These are phyloP conservation scores for Hyperoplus lanceolatus DNA, from an alignment of 2,797 vertebrate genomes.

Conservation along the genomic window DNA sequence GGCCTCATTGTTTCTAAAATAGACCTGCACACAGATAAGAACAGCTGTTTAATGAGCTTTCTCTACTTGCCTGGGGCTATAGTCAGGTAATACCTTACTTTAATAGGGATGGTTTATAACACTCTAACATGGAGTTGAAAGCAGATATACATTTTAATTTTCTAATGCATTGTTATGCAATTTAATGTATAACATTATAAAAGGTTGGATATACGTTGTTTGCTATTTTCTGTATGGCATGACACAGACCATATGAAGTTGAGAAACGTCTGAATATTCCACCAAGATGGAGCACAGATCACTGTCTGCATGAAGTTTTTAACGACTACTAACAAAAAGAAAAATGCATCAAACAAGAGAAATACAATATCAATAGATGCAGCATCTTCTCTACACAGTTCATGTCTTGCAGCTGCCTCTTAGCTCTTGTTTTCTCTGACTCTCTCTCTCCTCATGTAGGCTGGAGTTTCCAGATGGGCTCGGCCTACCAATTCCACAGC, in stretches of 20 bases:
- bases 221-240: not conserved
- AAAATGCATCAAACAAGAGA: not conserved
- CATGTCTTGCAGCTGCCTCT: constrained; percentile 23
- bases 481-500: constrained; percentile 98
- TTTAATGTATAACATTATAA: too few species aligned
- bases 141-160: not conserved
- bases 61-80: not conserved
- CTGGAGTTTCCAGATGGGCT: constrained; percentile 99
- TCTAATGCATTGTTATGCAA: too few species aligned
- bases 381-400: not conserved
- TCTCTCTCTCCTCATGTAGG: constrained; percentile 74
- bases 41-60: not conserved
- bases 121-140: not conserved
- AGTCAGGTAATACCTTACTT: too few species aligned
- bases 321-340: not conserved
- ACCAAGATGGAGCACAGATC: not conserved
- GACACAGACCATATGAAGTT: not conserved
- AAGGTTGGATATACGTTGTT: too few species aligned
- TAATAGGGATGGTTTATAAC: not conserved
- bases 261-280: not conserved
- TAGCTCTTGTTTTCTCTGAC: not conserved
- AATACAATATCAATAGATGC: not conserved
- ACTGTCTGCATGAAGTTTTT: not conserved
- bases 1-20: not conserved
- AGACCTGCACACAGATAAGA: not conserved